phyloP scores from a whole-genome alignment of 2,113 vertebrate species.

The Piprites chloris region DNA sequence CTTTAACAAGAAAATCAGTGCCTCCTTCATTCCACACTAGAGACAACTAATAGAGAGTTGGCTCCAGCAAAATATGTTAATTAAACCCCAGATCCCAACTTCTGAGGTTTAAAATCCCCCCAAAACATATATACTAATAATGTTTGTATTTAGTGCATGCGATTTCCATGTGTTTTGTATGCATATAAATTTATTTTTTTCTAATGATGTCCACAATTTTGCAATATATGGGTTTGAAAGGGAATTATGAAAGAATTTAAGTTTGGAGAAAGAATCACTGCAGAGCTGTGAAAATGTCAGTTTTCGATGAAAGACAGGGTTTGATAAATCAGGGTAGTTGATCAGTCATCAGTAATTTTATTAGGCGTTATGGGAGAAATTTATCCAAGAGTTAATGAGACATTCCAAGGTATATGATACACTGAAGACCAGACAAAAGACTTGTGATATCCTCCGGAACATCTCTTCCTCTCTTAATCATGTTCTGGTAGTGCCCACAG shows the following conservation, averaged over 20 bases:
- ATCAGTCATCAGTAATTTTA: background rate
- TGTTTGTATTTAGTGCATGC: background rate
- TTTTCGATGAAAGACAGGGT: background rate
- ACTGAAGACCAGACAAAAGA: background rate
- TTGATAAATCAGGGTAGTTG: background rate
- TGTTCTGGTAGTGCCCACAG: conserved; percentile 6
- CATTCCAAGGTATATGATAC: background rate
- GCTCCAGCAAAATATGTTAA: background rate
- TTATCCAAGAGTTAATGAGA: background rate
- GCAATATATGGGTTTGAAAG: background rate
- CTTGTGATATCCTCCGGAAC: background rate
- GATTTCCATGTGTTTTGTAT: background rate
- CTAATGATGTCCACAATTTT: background rate
- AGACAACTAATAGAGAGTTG: background rate
- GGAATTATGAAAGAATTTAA: background rate
- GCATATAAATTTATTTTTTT: background rate
- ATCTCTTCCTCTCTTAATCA: background rate
- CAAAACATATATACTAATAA: background rate
- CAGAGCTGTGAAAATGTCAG: background rate
- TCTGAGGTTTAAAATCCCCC: background rate
- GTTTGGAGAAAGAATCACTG: background rate
- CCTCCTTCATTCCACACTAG: background rate
- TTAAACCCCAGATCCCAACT: background rate
- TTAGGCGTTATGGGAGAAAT: background rate
- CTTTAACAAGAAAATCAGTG: background rate